Evolutionary conservation across 2,113 vertebrate genomes (phyloP).

Genomic region (Tachycineta bicolor): DNA sequence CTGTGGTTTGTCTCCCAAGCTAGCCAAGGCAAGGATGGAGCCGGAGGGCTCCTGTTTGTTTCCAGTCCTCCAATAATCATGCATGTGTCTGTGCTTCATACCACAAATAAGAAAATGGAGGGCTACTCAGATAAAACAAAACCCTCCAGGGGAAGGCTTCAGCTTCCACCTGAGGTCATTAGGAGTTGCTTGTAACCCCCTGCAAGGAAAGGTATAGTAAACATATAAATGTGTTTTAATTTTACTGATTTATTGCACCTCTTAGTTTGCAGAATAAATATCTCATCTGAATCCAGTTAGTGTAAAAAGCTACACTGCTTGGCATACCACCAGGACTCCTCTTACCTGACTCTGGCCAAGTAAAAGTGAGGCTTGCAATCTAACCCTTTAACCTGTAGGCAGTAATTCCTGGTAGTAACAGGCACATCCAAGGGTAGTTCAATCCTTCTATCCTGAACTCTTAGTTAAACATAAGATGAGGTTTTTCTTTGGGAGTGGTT

Average conservation of each 20-base stretch:
- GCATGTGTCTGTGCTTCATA: neutral
- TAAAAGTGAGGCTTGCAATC: neutral
- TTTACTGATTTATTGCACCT: neutral
- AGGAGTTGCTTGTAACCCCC: neutral
- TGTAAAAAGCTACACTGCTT: neutral
- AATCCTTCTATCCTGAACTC: neutral
- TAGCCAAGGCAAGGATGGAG: too few species aligned
- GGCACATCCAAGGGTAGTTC: neutral
- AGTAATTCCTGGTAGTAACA: neutral
- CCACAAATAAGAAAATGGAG: neutral
- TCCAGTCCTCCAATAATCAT: neutral
- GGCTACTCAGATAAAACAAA: neutral
- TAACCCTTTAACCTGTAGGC: neutral
- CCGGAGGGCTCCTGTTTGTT: neutral
- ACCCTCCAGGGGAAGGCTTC: neutral
- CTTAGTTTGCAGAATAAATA: neutral
- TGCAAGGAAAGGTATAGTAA: neutral
- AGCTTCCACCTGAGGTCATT: neutral
- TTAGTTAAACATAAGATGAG: neutral
- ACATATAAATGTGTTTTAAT: neutral
- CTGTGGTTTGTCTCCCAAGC: too few species aligned
- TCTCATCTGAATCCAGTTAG: neutral
- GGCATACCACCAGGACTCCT: neutral
- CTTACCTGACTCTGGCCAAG: neutral
- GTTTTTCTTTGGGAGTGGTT: neutral